Base-by-base conservation (phyloP, 2,888 invertebrate species). In the Branchellion lobata region DNA sequence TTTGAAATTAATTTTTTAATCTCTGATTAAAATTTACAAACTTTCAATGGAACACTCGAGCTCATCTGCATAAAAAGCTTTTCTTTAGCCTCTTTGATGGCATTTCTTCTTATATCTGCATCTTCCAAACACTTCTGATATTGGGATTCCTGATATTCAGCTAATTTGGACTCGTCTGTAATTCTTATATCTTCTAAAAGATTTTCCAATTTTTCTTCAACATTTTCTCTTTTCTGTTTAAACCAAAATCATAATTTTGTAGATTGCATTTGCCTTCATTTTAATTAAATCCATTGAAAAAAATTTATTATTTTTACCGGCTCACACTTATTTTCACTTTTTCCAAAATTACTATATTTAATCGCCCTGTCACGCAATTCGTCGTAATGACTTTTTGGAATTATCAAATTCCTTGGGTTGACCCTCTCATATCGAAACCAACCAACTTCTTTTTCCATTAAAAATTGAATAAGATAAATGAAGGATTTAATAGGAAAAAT, bases 381-480 rank as follows among this genome's bases (percentile, higher is more conserved):
- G 21, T 5, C 40, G 51, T 75, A 75, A 21, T 53, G 21, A 24
- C 24, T 29, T 47, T 75, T 40, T 11, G 40, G n/a, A n/a, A 75
- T 11, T 36, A 75, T 75, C 75, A 75, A 53, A 31, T 75, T 75
- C 3, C 51, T 75, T 8, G 47, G 33, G 21, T 75, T 75, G 51
- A 75, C 75, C 33, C 47, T 24, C 33, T 24, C 51, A 40, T 51
- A 75, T 53, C 40, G 31, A 24, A 75, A 75, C n/a, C 47, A 53
- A 11, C 75, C 75, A 31, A 75, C 53, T 47, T 40, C 24, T 18
- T 72, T 72, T 47, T 72, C 72, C 72, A 72, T 34, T 24, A 24
- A 24, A 14, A 5, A 57, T 3, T 57, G 18, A 47, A 47, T 18
- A 14, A 18, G 8, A 47, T 14, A 8, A 47, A 47, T 18, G 47